Percentiles rank a stretch among this genome's conserved stretches.
Conservation (phyloP, 64 coral and sea anemone genomes). For the Montipora capricornis region DNA sequence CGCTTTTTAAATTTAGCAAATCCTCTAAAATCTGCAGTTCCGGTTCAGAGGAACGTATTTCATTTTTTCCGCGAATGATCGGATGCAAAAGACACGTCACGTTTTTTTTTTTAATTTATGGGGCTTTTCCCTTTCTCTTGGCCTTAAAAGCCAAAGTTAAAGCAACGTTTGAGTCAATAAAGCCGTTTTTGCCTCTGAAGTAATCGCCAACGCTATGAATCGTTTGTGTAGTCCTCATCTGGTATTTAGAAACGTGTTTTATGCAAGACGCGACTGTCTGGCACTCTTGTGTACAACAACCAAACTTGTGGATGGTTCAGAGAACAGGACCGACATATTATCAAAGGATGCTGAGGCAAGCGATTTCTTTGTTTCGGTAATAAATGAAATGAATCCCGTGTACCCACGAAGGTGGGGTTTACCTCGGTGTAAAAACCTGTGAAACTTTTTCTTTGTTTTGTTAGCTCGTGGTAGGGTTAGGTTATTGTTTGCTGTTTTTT, state of each 20-base stretch:
- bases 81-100: not conserved
- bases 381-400: not conserved
- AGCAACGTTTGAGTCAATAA: not conserved
- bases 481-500: no score
- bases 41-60: not conserved
- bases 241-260: not conserved
- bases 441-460: no score
- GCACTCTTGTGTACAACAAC: not conserved
- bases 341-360: slow-evolving; percentile 12
- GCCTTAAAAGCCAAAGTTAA: not conserved
- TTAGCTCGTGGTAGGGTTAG: no score
- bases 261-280: not conserved
- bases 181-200: not conserved
- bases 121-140: not conserved
- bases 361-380: not conserved
- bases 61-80: not conserved
- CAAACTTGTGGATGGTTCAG: not conserved
- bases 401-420: not conserved
- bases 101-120: not conserved
- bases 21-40: not conserved
- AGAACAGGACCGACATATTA: not conserved
- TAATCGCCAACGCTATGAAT: not conserved
- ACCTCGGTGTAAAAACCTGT: no score
- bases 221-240: not conserved
- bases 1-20: not conserved